Conservation (phyloP, 2,888 invertebrate species). For the Podotricha telesiphe region DNA sequence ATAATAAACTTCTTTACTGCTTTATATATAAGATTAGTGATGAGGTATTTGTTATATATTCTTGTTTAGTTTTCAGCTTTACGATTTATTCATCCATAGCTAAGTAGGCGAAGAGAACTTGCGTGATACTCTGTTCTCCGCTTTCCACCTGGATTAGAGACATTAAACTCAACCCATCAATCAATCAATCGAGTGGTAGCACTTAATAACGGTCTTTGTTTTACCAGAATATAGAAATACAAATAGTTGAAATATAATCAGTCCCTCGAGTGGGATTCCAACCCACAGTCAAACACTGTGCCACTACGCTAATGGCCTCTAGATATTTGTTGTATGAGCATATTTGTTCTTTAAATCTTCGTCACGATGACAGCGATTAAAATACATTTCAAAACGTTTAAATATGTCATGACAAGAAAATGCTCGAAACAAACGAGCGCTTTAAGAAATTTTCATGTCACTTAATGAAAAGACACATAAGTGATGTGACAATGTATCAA, state of each 20-base stretch:
- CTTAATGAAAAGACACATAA: slow-evolving; percentile 31
- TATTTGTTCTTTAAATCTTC: not conserved
- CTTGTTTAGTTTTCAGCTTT: too few relatives aligned
- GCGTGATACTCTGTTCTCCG: not conserved
- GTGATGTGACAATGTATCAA: slow-evolving; percentile 16
- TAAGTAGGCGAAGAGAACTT: not conserved
- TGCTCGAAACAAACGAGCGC: not conserved
- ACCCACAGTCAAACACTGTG: not conserved
- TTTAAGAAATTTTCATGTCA: not conserved
- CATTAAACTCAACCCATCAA: too few relatives aligned
- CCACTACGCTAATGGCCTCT: too few relatives aligned
- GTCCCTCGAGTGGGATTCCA: not conserved
- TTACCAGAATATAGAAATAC: not conserved
- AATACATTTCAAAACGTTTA: not conserved
- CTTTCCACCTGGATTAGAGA: not conserved
- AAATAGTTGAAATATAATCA: not conserved
- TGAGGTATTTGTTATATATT: slow-evolving; percentile 32
- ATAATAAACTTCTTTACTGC: slow-evolving; percentile 66
- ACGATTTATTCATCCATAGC: too few relatives aligned
- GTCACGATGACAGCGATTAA: not conserved
- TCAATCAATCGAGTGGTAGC: not conserved
- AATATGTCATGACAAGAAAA: slow-evolving; percentile 12
- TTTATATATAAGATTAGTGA: slow-evolving; percentile 55
- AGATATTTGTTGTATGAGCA: not conserved
- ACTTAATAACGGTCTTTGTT: not conserved